Evolutionary conservation across 2,113 vertebrate genomes (phyloP).

Genomic region (Centropus unirufus): DNA sequence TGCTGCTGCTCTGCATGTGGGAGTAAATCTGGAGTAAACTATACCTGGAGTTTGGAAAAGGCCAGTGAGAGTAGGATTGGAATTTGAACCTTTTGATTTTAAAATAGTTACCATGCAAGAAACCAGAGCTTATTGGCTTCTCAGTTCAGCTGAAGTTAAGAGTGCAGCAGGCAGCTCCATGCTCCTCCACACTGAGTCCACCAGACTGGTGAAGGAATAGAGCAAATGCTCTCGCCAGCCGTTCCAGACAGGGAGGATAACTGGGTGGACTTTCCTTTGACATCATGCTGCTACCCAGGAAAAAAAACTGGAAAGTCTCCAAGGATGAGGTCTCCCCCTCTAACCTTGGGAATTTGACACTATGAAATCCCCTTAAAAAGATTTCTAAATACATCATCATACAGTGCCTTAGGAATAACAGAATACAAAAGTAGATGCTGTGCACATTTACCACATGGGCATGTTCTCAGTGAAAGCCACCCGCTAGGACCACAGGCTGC

Average conservation of each 20-base stretch:
- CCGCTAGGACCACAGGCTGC: not conserved
- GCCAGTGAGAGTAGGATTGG: not conserved
- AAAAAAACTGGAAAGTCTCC: not conserved
- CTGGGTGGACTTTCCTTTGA: not conserved
- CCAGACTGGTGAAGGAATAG: not conserved
- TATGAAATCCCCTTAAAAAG: not conserved
- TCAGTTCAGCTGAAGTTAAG: not conserved
- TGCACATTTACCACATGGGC: not conserved
- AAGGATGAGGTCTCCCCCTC: not conserved
- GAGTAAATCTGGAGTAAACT: slow-evolving; percentile 32
- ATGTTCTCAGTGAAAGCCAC: not conserved
- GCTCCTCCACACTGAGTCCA: not conserved
- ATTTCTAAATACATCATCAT: not conserved
- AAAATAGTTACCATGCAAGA: slow-evolving; percentile 22
- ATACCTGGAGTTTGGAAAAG: not conserved
- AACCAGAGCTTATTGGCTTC: not conserved
- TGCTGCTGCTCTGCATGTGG: not conserved
- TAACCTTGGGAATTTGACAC: not conserved
- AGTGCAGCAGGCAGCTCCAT: not conserved
- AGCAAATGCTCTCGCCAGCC: not conserved
- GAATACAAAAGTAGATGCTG: not conserved
- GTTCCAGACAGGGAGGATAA: not conserved
- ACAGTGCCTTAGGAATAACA: not conserved
- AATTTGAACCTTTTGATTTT: not conserved
- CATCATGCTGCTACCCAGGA: not conserved